A percentile compares a stretch with the other conserved stretches of the same genome.
These are phyloP conservation scores for Sarcophaga peregrina DNA, from an alignment of 1,140 invertebrate genomes.

Conservation along the genomic window DNA sequence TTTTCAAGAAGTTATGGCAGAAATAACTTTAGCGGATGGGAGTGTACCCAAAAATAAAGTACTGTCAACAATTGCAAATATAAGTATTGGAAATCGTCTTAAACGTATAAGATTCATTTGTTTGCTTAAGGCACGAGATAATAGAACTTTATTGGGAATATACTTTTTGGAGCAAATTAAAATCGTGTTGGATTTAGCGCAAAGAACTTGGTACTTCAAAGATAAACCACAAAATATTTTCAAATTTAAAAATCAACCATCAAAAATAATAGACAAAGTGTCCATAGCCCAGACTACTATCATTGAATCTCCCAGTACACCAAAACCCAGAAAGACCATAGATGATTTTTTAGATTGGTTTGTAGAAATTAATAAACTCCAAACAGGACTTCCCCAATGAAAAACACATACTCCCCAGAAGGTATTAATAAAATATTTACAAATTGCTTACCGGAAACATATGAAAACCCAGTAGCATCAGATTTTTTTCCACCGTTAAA, in stretches of 20 bases:
- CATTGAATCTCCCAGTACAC: neutral
- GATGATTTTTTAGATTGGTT: neutral
- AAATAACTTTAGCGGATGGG: conserved; percentile 41
- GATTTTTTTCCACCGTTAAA: conserved; percentile 31
- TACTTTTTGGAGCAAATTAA: conserved; percentile 44
- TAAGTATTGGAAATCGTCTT: conserved; percentile 43
- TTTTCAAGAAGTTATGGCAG: conserved; percentile 37
- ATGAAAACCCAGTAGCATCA: neutral
- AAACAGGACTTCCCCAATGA: neutral
- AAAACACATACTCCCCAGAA: neutral
- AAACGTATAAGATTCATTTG: conserved; percentile 42
- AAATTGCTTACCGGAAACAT: neutral
- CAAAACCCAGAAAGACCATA: neutral
- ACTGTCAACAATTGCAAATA: conserved; percentile 29
- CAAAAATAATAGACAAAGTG: neutral
- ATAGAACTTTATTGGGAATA: conserved; percentile 42
- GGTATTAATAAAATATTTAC: neutral
- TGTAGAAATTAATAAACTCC: neutral
- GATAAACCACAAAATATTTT: conserved; percentile 7
- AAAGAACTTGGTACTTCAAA: conserved; percentile 42
- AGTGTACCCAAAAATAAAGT: conserved; percentile 13
- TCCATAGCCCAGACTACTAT: neutral
- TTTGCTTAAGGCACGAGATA: conserved; percentile 31
- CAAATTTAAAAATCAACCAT: neutral
- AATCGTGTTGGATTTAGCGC: conserved; percentile 42